Percentiles rank a stretch among this genome's conserved stretches.
Conservation (phyloP, 1,140 invertebrate species). For the Drosophila orena region DNA sequence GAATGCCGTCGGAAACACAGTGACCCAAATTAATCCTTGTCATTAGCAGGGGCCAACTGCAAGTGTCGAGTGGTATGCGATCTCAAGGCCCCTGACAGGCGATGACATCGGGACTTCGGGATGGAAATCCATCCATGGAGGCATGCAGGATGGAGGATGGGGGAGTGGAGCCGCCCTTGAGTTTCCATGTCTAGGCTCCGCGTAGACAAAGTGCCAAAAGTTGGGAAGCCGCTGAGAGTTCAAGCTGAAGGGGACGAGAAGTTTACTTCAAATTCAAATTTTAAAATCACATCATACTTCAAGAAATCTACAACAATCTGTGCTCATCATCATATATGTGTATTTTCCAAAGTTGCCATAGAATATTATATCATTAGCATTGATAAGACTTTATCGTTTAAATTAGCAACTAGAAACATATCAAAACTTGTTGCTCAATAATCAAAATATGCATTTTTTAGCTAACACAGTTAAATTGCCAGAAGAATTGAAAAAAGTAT, state of each 20-base stretch:
- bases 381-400: too few relatives aligned
- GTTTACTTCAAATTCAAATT: conserved; percentile 36
- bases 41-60: conserved; percentile 66
- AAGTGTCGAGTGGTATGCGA: conserved; percentile 60
- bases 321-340: too few relatives aligned
- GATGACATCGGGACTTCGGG: conserved; percentile 32
- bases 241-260: background rate
- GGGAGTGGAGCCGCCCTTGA: conserved; percentile 8
- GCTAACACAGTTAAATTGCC: too few relatives aligned
- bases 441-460: too few relatives aligned
- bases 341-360: too few relatives aligned
- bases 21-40: conserved; percentile 83
- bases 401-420: too few relatives aligned
- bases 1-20: conserved; percentile 45
- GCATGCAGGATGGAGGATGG: too few relatives aligned
- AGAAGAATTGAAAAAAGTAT: too few relatives aligned
- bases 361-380: too few relatives aligned
- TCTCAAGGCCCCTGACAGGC: conserved; percentile 48
- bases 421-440: too few relatives aligned
- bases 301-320: background rate
- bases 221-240: conserved; percentile 21
- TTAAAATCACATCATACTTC: conserved; percentile 12
- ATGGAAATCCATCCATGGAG: background rate
- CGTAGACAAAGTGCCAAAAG: conserved; percentile 64
- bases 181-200: conserved; percentile 49